These are phyloP conservation scores for Camelus dromedarius DNA, from an alignment of 2,113 vertebrate genomes.

Conservation along the genomic window DNA sequence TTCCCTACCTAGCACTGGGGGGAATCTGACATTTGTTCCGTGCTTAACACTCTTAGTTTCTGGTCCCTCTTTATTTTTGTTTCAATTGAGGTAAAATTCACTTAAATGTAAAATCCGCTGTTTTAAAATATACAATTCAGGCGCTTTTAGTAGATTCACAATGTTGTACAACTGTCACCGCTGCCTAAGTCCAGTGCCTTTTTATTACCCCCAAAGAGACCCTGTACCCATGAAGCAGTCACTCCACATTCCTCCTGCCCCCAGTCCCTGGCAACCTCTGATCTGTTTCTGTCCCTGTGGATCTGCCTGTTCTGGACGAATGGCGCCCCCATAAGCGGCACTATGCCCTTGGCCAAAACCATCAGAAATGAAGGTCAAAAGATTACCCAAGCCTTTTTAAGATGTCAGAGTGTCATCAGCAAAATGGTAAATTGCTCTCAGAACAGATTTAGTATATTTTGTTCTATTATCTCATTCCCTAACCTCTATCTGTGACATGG, in stretches of 20 bases:
- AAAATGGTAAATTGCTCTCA: background rate
- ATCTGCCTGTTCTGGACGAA: background rate
- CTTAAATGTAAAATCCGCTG: background rate
- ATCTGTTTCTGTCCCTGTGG: background rate
- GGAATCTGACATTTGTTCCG: background rate
- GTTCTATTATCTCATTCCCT: background rate
- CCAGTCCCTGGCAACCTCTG: accelerated
- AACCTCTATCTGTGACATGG: too few relatives aligned
- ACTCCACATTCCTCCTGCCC: background rate
- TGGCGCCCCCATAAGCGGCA: background rate
- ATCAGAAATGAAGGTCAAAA: background rate
- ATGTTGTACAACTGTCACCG: background rate
- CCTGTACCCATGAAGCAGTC: background rate
- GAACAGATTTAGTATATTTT: background rate
- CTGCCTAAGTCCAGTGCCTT: background rate
- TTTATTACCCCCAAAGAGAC: background rate
- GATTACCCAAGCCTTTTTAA: background rate
- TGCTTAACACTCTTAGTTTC: background rate
- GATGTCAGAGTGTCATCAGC: background rate
- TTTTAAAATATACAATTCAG: background rate
- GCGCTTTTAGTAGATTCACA: background rate
- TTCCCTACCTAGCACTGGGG: background rate
- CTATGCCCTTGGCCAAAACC: background rate
- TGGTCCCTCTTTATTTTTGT: background rate
- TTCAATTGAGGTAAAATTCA: background rate